Conservation (phyloP, 2,888 invertebrate species). For the Ceriagrion tenellum region DNA sequence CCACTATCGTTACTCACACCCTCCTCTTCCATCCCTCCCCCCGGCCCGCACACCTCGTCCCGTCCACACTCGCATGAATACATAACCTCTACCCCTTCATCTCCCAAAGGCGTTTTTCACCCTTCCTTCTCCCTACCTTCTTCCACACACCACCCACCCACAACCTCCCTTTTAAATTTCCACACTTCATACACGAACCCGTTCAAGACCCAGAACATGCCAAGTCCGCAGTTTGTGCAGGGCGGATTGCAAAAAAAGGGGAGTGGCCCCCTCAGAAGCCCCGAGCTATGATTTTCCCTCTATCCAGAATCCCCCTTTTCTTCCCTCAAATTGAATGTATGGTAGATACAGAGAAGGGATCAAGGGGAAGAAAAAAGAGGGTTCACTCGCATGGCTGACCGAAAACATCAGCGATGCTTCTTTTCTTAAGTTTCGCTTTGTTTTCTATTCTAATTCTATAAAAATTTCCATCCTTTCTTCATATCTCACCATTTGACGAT, state of each 20-base stretch:
- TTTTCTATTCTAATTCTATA: no score
- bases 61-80: not conserved
- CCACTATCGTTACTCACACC: not conserved
- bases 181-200: not conserved
- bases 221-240: slow-evolving; percentile 5
- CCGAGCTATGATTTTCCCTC: not conserved
- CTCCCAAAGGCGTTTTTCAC: not conserved
- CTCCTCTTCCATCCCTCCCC: not conserved
- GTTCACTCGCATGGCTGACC: no score
- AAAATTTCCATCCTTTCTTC: no score
- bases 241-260: not conserved
- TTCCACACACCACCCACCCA: not conserved
- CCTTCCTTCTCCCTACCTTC: not conserved
- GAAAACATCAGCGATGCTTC: no score
- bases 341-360: no score
- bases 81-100: slow-evolving; percentile 12
- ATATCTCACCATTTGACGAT: no score
- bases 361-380: no score
- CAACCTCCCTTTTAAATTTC: no score
- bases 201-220: not conserved
- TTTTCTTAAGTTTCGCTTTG: no score
- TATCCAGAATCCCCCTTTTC: no score
- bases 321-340: no score
- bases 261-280: not conserved
- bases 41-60: not conserved